phyloP scores from a whole-genome alignment of 2,113 vertebrate species.

The Dasyurus viverrinus region DNA sequence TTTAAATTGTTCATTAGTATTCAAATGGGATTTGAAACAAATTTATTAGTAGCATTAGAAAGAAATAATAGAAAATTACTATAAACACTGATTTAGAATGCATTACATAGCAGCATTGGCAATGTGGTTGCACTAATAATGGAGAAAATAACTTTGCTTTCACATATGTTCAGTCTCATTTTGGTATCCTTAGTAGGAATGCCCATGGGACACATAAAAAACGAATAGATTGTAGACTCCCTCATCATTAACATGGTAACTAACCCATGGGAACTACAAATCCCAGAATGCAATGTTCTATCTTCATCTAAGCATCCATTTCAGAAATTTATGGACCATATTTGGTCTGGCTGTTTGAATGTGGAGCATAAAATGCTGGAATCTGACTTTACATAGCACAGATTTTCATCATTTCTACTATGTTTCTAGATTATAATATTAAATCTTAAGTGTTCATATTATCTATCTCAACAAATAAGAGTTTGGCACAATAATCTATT shows the following conservation, averaged over 20 bases:
- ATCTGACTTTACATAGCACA: neutral
- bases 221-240: neutral
- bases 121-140: conserved; percentile 30
- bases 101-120: conserved; percentile 35
- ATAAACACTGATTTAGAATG: conserved; percentile 48
- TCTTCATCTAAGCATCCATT: conserved; percentile 8
- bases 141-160: conserved; percentile 36
- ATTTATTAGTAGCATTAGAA: conserved; percentile 53
- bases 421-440: neutral
- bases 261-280: conserved; percentile 1
- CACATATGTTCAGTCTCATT: conserved; percentile 40
- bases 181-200: conserved; percentile 25
- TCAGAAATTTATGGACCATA: neutral
- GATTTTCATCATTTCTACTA: neutral
- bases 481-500: neutral
- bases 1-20: conserved; percentile 60
- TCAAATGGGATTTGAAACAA: conserved; percentile 63
- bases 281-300: conserved; percentile 36
- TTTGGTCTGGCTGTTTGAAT: neutral
- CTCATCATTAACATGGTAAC: neutral
- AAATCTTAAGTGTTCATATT: neutral
- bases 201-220: neutral
- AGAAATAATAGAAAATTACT: conserved; percentile 33
- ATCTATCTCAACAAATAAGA: neutral
- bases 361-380: neutral